A percentile compares a stretch with the other conserved stretches of the same genome.
Evolutionary conservation across 2,113 vertebrate genomes (phyloP).

Genomic region (Mormyrus iriodes): DNA sequence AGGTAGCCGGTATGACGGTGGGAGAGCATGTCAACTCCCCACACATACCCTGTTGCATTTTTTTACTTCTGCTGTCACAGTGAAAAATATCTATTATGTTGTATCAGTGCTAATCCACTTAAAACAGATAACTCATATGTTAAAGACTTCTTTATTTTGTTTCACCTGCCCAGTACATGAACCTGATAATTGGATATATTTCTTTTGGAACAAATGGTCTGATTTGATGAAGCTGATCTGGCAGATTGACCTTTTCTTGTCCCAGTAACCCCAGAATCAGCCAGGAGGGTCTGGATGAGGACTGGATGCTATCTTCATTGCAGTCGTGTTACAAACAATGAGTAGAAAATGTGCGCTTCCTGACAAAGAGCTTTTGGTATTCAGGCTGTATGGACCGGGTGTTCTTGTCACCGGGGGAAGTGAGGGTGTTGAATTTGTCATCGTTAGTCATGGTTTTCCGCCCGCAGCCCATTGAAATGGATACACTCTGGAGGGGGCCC

Average conservation of each 20-base stretch:
- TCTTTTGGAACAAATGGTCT: neutral
- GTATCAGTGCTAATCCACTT: neutral
- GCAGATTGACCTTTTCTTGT: neutral
- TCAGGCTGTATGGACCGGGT: neutral
- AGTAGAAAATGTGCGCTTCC: neutral
- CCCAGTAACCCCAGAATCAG: neutral
- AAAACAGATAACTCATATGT: neutral
- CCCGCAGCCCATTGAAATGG: neutral
- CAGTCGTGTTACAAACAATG: neutral
- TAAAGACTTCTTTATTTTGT: neutral
- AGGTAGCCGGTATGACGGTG: neutral
- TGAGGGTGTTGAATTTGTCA: neutral
- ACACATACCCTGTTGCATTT: neutral
- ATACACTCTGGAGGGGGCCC: neutral
- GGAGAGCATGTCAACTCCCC: neutral
- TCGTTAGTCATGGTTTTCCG: neutral
- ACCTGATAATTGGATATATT: neutral
- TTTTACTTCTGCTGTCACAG: neutral
- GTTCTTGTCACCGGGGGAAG: neutral
- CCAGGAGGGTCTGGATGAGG: neutral
- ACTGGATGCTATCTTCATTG: neutral
- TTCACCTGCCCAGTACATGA: neutral
- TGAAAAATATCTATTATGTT: neutral
- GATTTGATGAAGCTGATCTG: neutral
- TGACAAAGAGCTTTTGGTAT: neutral